These are phyloP conservation scores for Drosophila mojavensis DNA, from an alignment of 1,140 invertebrate genomes.

Conservation along the genomic window DNA sequence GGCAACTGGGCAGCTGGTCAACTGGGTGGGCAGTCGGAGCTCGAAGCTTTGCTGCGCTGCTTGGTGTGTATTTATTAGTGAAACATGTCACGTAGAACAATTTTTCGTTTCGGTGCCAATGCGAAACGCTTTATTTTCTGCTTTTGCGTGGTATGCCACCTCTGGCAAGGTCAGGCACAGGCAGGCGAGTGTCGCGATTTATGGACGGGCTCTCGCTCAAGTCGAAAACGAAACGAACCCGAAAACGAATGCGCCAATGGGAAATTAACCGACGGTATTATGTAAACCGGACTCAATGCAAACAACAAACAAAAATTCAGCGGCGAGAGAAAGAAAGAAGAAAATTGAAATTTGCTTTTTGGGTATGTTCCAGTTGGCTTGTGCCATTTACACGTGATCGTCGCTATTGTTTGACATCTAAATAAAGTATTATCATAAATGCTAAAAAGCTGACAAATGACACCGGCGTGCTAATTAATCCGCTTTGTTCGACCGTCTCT, in stretches of 20 bases:
- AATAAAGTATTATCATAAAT: slow-evolving; percentile 35
- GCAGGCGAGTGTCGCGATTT: slow-evolving; percentile 37
- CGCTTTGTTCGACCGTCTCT: slow-evolving; percentile 65
- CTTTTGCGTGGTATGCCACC: slow-evolving; percentile 51
- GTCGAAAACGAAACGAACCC: slow-evolving; percentile 19
- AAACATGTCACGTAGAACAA: slow-evolving; percentile 74
- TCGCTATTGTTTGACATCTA: slow-evolving; percentile 26
- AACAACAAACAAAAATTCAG: not conserved
- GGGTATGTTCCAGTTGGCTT: slow-evolving; percentile 24
- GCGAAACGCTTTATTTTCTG: slow-evolving; percentile 45
- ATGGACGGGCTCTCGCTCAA: slow-evolving; percentile 28
- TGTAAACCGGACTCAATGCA: slow-evolving; percentile 7
- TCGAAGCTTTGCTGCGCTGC: slow-evolving; percentile 13
- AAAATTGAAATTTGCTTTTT: slow-evolving; percentile 11
- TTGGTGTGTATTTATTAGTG: slow-evolving; percentile 22
- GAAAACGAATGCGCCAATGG: slow-evolving; percentile 18
- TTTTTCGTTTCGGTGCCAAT: slow-evolving; percentile 71
- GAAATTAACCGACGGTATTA: slow-evolving; percentile 34
- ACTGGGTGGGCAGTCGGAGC: slow-evolving; percentile 39
- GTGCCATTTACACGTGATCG: slow-evolving; percentile 24
- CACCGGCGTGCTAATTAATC: slow-evolving; percentile 73
- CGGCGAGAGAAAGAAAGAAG: not conserved
- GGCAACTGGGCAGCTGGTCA: slow-evolving; percentile 18
- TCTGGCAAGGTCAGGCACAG: slow-evolving; percentile 67
- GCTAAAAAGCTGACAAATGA: slow-evolving; percentile 46